phyloP scores from a whole-genome alignment of 37 sponge, comb jelly and placozoan genomes.

The Diacarnus erythraeanus region DNA sequence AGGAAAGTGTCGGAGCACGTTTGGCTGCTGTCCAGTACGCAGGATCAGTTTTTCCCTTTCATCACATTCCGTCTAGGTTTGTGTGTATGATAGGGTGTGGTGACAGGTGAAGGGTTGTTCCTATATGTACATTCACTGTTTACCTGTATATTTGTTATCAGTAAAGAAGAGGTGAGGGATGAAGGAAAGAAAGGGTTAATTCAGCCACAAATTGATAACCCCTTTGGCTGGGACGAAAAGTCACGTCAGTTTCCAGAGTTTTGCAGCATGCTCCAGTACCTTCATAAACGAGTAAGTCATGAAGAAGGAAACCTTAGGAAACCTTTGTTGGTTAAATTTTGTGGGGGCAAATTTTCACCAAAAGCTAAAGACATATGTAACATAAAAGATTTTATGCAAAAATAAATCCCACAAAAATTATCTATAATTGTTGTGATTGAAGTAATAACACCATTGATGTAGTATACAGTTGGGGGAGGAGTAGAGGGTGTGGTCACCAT shows the following conservation, averaged over 20 bases:
- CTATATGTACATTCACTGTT: not conserved
- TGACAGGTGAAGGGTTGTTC: constrained; percentile 60
- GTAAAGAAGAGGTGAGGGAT: constrained; percentile 56
- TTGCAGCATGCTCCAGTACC: constrained; percentile 37
- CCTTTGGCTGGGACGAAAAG: not conserved
- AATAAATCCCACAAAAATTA: too few species aligned
- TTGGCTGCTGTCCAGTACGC: constrained; percentile 48
- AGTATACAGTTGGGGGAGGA: too few species aligned
- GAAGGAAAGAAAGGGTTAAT: constrained; percentile 56
- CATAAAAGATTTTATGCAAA: not conserved
- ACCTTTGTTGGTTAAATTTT: too few species aligned
- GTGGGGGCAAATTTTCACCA: too few species aligned
- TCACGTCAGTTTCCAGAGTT: constrained; percentile 31
- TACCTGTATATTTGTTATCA: not conserved
- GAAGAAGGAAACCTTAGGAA: too few species aligned
- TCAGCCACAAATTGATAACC: not conserved
- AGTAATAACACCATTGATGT: too few species aligned
- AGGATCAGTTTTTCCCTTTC: constrained; percentile 55
- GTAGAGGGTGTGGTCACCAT: too few species aligned
- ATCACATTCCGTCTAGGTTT: constrained; percentile 61
- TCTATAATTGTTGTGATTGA: too few species aligned
- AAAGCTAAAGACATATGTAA: not conserved
- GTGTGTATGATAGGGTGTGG: constrained; percentile 70
- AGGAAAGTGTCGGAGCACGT: constrained; percentile 34
- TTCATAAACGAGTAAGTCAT: constrained; percentile 42